phyloP scores from a whole-genome alignment of 1,140 invertebrate genomes.

The Aphelinus certus region DNA sequence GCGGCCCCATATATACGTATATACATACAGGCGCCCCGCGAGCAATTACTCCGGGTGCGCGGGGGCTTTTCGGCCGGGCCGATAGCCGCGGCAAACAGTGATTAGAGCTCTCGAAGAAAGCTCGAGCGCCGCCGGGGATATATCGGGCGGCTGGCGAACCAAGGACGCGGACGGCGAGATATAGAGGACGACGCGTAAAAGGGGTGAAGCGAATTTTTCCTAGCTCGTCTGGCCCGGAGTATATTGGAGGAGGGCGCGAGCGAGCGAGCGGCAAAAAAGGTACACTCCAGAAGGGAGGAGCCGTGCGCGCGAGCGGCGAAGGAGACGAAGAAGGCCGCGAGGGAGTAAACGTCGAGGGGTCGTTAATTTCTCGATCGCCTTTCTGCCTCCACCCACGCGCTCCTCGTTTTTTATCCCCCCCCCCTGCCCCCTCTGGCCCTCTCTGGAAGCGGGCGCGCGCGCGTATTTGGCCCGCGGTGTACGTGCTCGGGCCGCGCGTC shows the following conservation, averaged over 20 bases:
- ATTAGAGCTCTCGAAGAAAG: constrained; percentile 6
- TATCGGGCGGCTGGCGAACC: background rate
- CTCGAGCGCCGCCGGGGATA: background rate
- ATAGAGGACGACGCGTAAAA: background rate
- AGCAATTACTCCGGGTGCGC: too few relatives aligned
- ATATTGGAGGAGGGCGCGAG: background rate
- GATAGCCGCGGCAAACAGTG: background rate
- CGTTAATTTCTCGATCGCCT: constrained; percentile 40
- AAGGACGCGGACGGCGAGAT: background rate
- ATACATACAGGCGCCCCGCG: too few relatives aligned
- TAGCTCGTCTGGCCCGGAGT: background rate
- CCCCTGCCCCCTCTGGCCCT: background rate
- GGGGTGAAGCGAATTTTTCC: constrained; percentile 15
- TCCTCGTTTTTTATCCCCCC: background rate
- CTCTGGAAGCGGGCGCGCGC: background rate
- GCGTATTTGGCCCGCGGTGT: background rate
- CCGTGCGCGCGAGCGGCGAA: constrained; percentile 32
- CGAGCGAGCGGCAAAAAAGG: background rate
- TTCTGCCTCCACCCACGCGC: constrained; percentile 23
- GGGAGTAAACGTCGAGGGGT: constrained; percentile 43
- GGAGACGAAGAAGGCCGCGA: constrained; percentile 35
- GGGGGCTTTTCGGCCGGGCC: too few relatives aligned
- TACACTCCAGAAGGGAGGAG: background rate
- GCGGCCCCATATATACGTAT: too few relatives aligned
- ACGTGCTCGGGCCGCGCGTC: background rate